These are phyloP conservation scores for Horisme vitalbata DNA, from an alignment of 2,888 invertebrate genomes.

Conservation along the genomic window DNA sequence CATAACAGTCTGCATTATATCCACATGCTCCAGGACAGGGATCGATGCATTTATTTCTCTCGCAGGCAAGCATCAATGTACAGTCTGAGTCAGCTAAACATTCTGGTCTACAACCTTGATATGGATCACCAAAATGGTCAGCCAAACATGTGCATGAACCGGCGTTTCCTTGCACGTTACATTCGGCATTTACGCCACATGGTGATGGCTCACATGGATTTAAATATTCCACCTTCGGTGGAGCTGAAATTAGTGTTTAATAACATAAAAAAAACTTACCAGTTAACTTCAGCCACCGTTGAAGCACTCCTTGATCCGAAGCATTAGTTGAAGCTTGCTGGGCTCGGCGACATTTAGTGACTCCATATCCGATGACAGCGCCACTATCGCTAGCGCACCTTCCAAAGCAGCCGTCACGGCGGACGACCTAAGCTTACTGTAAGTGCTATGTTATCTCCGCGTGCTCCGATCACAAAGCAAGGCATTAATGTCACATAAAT, in stretches of 20 bases:
- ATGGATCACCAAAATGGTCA: slow-evolving; percentile 90
- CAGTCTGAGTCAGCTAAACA: slow-evolving; percentile 86
- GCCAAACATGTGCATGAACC: slow-evolving; percentile 88
- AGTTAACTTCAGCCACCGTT: slow-evolving; percentile 63
- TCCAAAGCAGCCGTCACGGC: slow-evolving; percentile 73
- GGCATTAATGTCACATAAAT: slow-evolving; percentile 78
- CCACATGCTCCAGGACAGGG: slow-evolving; percentile 88
- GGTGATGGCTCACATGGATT: slow-evolving; percentile 85
- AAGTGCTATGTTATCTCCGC: slow-evolving; percentile 83
- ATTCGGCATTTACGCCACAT: slow-evolving; percentile 88
- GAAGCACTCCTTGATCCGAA: slow-evolving; percentile 80
- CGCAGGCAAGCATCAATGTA: slow-evolving; percentile 84
- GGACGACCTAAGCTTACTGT: slow-evolving; percentile 81
- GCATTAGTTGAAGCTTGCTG: slow-evolving; percentile 82
- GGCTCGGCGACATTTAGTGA: slow-evolving; percentile 77
- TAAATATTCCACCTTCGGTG: slow-evolving; percentile 68
- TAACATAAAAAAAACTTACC: slow-evolving; percentile 70
- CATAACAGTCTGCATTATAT: slow-evolving; percentile 85
- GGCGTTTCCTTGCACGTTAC: slow-evolving; percentile 87
- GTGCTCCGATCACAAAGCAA: slow-evolving; percentile 80
- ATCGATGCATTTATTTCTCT: slow-evolving; percentile 85
- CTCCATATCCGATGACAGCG: slow-evolving; percentile 68
- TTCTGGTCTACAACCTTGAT: slow-evolving; percentile 88
- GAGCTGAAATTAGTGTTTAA: slow-evolving; percentile 72
- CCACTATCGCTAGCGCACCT: slow-evolving; percentile 71